These are phyloP conservation scores for Zapus hudsonius DNA, from an alignment of 2,113 vertebrate species.

Conservation along the genomic window DNA sequence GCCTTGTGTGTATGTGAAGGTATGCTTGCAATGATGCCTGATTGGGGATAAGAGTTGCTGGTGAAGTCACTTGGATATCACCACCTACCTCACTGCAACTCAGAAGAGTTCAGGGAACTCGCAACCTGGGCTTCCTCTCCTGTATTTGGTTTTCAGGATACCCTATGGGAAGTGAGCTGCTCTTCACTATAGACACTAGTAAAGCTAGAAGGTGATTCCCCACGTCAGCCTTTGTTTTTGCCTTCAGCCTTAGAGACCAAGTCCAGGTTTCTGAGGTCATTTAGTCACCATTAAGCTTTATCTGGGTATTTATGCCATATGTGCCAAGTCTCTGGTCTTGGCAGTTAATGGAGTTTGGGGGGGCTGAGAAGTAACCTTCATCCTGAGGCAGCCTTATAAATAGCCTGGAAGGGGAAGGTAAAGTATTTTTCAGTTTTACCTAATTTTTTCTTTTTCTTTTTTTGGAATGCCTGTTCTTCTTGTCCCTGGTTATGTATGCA, in stretches of 20 bases:
- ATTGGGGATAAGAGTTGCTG: conserved; percentile 21
- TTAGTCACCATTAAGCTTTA: conserved; percentile 21
- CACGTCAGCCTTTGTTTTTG: conserved; percentile 7
- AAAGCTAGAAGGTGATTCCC: background rate
- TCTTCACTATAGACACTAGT: background rate
- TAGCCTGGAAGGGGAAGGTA: conserved; percentile 35
- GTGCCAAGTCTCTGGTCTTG: background rate
- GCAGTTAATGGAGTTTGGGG: conserved; percentile 14
- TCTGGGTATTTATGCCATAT: background rate
- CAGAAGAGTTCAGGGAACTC: conserved; percentile 48
- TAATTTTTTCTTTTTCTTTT: background rate
- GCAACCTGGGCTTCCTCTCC: background rate
- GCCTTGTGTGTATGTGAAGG: background rate
- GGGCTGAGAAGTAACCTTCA: conserved; percentile 34
- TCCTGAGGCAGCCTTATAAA: background rate
- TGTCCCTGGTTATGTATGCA: background rate
- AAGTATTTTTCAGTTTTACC: conserved; percentile 32
- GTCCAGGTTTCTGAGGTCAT: conserved; percentile 51
- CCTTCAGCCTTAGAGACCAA: conserved; percentile 2
- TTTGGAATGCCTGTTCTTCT: background rate
- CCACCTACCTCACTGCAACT: background rate
- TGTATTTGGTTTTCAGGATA: background rate
- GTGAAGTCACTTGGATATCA: background rate
- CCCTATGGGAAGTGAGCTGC: background rate
- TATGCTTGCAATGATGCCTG: conserved; percentile 20